These are phyloP conservation scores for Pelobates cultripes DNA, from an alignment of 2,797 vertebrate species.

Conservation along the genomic window DNA sequence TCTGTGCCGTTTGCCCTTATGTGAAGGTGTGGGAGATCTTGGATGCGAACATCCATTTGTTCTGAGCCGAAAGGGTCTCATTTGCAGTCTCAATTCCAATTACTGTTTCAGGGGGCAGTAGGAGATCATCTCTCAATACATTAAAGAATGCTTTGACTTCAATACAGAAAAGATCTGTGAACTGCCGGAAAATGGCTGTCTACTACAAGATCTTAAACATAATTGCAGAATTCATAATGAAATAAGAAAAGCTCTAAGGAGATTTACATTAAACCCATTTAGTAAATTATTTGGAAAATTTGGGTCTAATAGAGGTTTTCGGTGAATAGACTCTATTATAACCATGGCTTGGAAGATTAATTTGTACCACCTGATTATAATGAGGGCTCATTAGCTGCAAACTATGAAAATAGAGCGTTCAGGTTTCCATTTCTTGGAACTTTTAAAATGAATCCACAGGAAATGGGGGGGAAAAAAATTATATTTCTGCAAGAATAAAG, in stretches of 20 bases:
- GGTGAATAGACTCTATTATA: constrained; percentile 36
- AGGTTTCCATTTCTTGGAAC: constrained; percentile 22
- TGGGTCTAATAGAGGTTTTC: constrained; percentile 15
- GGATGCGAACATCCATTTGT: too few species aligned
- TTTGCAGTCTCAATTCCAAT: too few species aligned
- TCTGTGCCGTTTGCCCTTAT: too few species aligned
- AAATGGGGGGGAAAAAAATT: constrained; percentile 21
- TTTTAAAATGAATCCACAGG: constrained; percentile 15
- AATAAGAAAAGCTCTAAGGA: constrained; percentile 15
- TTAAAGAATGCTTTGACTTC: too few species aligned
- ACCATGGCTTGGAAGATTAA: constrained; percentile 25
- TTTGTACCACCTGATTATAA: constrained; percentile 41
- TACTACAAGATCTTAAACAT: constrained; percentile 14
- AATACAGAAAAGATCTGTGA: background rate
- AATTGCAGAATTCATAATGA: constrained; percentile 29
- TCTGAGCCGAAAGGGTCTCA: too few species aligned
- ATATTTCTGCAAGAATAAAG: constrained; percentile 17
- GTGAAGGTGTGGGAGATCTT: too few species aligned
- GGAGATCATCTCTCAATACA: too few species aligned
- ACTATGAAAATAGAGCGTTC: constrained; percentile 13
- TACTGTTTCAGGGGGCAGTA: too few species aligned
- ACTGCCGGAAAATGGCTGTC: background rate
- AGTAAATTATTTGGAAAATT: constrained; percentile 27
- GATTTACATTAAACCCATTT: constrained; percentile 16
- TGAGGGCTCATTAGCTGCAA: constrained; percentile 33